phyloP scores from a whole-genome alignment of 2,113 vertebrate genomes.

The Micromys minutus region DNA sequence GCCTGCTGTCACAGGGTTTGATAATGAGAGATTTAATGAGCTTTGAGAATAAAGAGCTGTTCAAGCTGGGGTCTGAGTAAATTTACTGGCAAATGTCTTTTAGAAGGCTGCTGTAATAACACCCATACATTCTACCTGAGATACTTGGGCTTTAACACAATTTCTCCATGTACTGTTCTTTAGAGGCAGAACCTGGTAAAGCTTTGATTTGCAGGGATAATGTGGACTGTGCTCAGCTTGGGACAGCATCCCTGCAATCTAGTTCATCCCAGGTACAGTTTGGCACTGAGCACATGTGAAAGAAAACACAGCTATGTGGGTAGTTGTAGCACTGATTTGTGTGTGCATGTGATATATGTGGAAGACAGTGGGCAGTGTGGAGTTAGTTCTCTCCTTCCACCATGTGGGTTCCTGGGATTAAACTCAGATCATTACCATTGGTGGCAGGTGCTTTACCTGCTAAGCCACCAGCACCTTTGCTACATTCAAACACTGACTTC shows the following conservation, averaged over 20 bases:
- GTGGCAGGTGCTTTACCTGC: not conserved
- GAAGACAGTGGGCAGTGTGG: not conserved
- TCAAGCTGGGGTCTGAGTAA: not conserved
- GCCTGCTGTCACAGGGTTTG: not conserved
- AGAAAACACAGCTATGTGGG: not conserved
- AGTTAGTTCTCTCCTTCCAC: not conserved
- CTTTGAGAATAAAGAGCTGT: not conserved
- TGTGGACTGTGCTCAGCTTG: not conserved
- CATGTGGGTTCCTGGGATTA: not conserved
- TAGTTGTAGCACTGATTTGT: not conserved
- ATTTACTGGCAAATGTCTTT: not conserved
- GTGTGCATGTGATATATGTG: not conserved
- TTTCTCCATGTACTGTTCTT: slow-evolving; percentile 11
- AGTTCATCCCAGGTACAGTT: not conserved
- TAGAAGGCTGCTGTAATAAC: slow-evolving; percentile 41
- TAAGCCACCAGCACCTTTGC: not conserved
- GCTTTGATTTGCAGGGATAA: not conserved
- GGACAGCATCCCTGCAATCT: not conserved
- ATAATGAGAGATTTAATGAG: slow-evolving; percentile 2
- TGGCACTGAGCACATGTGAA: not conserved
- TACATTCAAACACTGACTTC: not conserved
- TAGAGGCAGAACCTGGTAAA: slow-evolving; percentile 32
- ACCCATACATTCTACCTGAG: slow-evolving; percentile 12
- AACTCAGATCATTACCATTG: not conserved
- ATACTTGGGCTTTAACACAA: slow-evolving; percentile 39